Conservation (phyloP, 2,888 invertebrate species). For the Melieria picta region DNA sequence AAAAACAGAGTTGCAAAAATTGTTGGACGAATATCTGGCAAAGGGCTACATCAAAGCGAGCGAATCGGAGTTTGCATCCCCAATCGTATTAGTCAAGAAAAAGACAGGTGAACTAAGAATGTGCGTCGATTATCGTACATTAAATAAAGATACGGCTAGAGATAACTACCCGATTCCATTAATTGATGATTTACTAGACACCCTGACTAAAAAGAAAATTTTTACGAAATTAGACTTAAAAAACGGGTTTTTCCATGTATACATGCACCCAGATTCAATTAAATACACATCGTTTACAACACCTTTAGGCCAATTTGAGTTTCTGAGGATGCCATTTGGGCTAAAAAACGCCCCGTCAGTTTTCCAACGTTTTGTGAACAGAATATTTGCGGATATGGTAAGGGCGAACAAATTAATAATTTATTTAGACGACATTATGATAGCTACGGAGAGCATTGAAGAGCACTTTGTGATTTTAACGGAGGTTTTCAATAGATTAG, state of each 20-base stretch:
- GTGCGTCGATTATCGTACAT: neutral
- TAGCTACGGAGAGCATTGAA: neutral
- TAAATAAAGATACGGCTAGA: neutral
- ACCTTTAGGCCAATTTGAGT: constrained; percentile 1
- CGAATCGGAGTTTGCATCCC: constrained; percentile 28
- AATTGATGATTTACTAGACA: constrained; percentile 6
- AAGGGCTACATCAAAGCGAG: constrained; percentile 25
- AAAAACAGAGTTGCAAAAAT: constrained; percentile 16
- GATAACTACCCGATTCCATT: constrained; percentile 3
- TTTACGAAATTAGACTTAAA: neutral
- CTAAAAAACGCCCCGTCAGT: constrained; percentile 4
- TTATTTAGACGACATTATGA: constrained; percentile 6
- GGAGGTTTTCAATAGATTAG: constrained; percentile 2
- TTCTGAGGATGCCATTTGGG: constrained; percentile 2
- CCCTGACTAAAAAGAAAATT: neutral
- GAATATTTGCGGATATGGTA: neutral
- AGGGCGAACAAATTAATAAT: neutral
- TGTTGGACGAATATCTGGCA: constrained; percentile 24
- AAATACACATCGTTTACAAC: constrained; percentile 1
- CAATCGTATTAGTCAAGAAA: constrained; percentile 26
- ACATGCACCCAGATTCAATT: neutral
- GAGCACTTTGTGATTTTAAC: neutral
- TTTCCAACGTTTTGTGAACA: constrained; percentile 3
- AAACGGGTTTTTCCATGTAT: constrained; percentile 1
- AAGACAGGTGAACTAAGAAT: neutral